These are phyloP conservation scores for Zonotrichia leucophrys DNA, from an alignment of 2,113 vertebrate species.

Conservation along the genomic window DNA sequence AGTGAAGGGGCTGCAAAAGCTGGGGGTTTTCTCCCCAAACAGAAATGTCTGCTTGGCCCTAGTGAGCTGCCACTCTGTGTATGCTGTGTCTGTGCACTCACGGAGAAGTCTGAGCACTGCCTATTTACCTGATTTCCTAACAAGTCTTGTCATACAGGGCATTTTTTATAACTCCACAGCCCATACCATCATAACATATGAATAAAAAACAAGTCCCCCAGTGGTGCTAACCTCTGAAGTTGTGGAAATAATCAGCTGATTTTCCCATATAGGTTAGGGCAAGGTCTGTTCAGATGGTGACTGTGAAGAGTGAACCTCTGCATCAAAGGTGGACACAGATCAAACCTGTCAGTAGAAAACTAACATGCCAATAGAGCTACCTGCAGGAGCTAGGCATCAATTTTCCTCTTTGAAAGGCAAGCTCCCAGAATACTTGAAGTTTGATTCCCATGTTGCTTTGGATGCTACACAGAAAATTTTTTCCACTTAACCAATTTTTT, in stretches of 20 bases:
- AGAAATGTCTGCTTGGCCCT: not conserved
- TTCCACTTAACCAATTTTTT: not conserved
- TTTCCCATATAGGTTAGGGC: not conserved
- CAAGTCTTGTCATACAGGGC: not conserved
- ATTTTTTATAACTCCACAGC: not conserved
- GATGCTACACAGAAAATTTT: not conserved
- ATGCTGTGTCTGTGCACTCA: fast-evolving
- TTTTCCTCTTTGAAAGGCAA: not conserved
- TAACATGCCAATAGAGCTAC: not conserved
- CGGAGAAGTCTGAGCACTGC: not conserved
- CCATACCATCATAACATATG: fast-evolving
- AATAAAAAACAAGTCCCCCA: not conserved
- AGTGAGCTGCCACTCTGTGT: not conserved
- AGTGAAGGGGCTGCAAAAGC: not conserved
- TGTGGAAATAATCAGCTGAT: not conserved
- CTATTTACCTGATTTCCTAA: not conserved
- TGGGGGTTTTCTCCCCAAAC: not conserved
- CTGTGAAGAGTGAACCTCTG: not conserved
- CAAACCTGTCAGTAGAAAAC: not conserved
- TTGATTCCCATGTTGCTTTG: not conserved
- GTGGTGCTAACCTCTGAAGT: not conserved
- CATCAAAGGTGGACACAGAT: not conserved
- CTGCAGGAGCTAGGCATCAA: not conserved
- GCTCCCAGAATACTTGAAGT: not conserved
- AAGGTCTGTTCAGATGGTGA: not conserved